Conservation (phyloP, 2,113 vertebrate species). For the Cyprinodon tularosa region DNA sequence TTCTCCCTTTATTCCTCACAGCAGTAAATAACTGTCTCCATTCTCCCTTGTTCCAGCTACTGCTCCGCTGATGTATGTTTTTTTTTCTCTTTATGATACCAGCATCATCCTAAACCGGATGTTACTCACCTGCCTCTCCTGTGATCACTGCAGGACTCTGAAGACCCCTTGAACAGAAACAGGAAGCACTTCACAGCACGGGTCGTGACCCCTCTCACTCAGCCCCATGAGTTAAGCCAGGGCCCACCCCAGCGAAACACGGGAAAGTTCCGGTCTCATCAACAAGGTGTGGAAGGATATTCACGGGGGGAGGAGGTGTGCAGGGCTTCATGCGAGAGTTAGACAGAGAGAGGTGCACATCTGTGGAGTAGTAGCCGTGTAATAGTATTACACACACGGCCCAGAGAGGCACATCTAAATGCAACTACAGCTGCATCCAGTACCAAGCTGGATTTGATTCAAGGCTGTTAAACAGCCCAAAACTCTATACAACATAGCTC, state of each 20-base stretch:
- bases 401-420: constrained; percentile 67
- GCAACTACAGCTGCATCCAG: constrained; percentile 77
- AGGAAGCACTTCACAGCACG: constrained; percentile 75
- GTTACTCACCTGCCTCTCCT: constrained; percentile 45
- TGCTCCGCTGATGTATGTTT: constrained; percentile 68
- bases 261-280: constrained; percentile 77
- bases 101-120: constrained; percentile 59
- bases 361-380: constrained; percentile 77
- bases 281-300: constrained; percentile 75
- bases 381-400: constrained; percentile 73
- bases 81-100: constrained; percentile 51
- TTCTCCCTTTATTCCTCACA: constrained; percentile 31
- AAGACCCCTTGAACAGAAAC: constrained; percentile 73
- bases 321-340: constrained; percentile 35
- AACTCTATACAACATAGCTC: neutral
- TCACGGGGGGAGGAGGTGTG: constrained; percentile 20
- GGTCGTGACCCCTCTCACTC: constrained; percentile 75
- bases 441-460: constrained; percentile 41
- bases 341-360: constrained; percentile 66
- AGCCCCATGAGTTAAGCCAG: constrained; percentile 74
- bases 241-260: constrained; percentile 78
- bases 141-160: constrained; percentile 68
- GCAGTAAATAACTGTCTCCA: constrained; percentile 53
- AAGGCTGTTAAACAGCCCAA: constrained; percentile 13
- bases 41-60: constrained; percentile 53